Conservation (phyloP, 2,888 invertebrate species). For the Cylloceria caligata region DNA sequence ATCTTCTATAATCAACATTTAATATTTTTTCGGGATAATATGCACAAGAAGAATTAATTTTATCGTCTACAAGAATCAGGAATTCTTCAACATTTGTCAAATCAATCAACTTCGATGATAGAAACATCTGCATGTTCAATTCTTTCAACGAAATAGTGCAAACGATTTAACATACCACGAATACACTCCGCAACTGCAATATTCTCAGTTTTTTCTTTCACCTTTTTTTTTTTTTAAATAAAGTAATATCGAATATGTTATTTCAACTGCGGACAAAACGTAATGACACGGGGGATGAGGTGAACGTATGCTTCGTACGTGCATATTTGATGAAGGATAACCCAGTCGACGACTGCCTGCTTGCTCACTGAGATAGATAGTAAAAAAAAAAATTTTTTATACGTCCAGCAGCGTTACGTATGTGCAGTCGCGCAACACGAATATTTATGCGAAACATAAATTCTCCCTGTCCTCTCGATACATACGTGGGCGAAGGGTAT, state of each 20-base stretch:
- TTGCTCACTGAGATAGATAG: constrained; percentile 22
- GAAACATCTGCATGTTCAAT: constrained; percentile 18
- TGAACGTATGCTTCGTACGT: background rate
- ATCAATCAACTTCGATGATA: constrained; percentile 1
- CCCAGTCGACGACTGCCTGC: constrained; percentile 22
- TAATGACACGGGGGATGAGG: background rate
- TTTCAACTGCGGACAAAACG: constrained; percentile 11
- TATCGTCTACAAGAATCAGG: too few relatives aligned
- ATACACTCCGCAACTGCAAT: background rate
- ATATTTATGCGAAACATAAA: constrained; percentile 56
- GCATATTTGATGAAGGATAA: background rate
- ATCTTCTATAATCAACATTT: too few relatives aligned
- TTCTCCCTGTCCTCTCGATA: constrained; percentile 30
- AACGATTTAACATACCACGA: background rate
- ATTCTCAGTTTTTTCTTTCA: background rate
- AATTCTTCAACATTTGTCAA: background rate
- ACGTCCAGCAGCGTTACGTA: constrained; percentile 22
- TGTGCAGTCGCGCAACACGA: constrained; percentile 30
- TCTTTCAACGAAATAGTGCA: constrained; percentile 1
- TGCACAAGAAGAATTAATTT: too few relatives aligned
- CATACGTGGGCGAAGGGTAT: constrained; percentile 37
- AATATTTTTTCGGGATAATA: too few relatives aligned
- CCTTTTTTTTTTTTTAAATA: background rate
- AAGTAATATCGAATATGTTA: constrained; percentile 30
- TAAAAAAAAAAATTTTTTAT: constrained; percentile 4